phyloP scores from a whole-genome alignment of 2,888 invertebrate species.

The Drosophila aldrichi region DNA sequence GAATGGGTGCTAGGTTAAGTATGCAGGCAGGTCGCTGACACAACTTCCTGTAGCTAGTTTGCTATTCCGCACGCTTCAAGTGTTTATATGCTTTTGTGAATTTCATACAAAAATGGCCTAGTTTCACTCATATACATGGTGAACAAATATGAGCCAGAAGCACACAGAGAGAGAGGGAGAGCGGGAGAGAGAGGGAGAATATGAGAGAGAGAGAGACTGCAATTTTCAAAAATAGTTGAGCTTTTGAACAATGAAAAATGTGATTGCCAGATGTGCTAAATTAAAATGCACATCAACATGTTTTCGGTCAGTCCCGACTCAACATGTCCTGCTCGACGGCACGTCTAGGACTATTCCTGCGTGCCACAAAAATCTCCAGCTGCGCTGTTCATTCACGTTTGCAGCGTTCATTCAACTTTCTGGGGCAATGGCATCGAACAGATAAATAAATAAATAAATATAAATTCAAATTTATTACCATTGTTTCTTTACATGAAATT shows the following conservation, averaged over 20 bases:
- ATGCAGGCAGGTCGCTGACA: conserved; percentile 5
- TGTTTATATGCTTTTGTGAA: conserved; percentile 48
- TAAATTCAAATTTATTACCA: too few relatives aligned
- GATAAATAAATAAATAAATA: not conserved
- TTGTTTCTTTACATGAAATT: not conserved
- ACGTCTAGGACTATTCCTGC: not conserved
- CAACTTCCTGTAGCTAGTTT: conserved; percentile 28
- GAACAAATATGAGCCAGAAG: not conserved
- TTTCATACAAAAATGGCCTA: conserved; percentile 48
- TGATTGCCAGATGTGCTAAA: not conserved
- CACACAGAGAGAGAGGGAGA: not conserved
- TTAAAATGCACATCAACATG: conserved; percentile 6
- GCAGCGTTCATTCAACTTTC: not conserved
- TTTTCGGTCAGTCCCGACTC: not conserved
- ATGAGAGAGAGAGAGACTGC: not conserved
- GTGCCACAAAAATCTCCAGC: not conserved
- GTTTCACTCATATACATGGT: conserved; percentile 18
- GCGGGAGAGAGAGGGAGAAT: not conserved
- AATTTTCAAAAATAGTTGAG: not conserved
- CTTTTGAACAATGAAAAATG: not conserved
- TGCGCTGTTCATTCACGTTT: not conserved
- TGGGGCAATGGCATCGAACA: not conserved
- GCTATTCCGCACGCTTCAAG: conserved; percentile 33
- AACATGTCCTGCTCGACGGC: not conserved
- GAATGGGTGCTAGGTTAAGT: not conserved